Evolutionary conservation across 2,888 invertebrate species (phyloP).

Genomic region (Hetaerina titia): DNA sequence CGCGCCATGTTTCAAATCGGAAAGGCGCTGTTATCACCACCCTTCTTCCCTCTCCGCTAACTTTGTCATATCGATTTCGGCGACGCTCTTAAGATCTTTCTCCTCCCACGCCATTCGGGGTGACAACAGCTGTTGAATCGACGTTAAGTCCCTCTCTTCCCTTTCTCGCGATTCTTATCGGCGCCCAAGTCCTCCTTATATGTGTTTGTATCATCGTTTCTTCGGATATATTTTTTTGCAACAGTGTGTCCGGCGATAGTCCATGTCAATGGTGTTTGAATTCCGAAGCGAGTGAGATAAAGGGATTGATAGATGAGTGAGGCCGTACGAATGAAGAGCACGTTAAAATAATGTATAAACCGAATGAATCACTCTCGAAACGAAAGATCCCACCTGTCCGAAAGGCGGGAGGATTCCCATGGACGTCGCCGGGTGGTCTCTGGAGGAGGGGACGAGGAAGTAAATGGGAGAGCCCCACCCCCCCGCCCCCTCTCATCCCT

Average conservation of each 20-base stretch:
- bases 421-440: background rate
- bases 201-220: background rate
- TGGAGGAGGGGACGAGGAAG: background rate
- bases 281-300: background rate
- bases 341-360: background rate
- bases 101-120: background rate
- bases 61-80: slow-evolving; percentile 18
- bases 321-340: background rate
- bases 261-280: background rate
- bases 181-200: background rate
- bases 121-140: slow-evolving; percentile 3
- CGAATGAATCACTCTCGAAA: background rate
- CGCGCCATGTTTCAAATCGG: background rate
- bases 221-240: background rate
- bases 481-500: too few relatives aligned
- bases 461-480: background rate
- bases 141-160: background rate
- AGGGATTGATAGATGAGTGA: background rate
- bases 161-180: background rate
- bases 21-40: background rate
- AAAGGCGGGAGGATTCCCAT: background rate
- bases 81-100: background rate
- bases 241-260: background rate
- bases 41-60: background rate
- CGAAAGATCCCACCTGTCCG: slow-evolving; percentile 7